Base-by-base conservation (phyloP, 2,888 invertebrate genomes). In the Timandra comae region DNA sequence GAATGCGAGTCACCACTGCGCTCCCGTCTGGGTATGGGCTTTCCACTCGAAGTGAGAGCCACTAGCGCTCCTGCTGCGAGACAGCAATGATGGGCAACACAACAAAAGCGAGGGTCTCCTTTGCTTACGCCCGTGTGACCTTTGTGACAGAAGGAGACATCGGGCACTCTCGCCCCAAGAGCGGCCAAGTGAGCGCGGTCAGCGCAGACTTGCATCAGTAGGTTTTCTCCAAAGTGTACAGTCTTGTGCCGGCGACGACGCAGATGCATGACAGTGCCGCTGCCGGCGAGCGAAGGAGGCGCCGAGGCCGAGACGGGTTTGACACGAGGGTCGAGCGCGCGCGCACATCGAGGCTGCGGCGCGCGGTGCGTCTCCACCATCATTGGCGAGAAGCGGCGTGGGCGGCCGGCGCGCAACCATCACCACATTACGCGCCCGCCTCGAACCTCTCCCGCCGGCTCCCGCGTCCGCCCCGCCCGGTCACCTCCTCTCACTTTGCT, bases 141-240 rank as follows among this genome's bases (percentile, higher is more conserved):
- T 60, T 84, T 85, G 56, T 85, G 86, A 49, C 86, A 86, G 56
- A 85, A 86, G 29, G 82, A 80, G 51, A 86, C 70, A 52, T 86
- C 84, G 10, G 85, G 85, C 32, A 84, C 65, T 42, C 86, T 70
- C 24, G 86, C 85, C 25, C 87, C 86, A 33, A 86, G 72, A 26
- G 85, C 82, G 25, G 86, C 75, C 43, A 85, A 64, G 51, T 86
- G 85, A 9, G 85, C 90, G 35, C 91, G 88, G 72, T 92, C 91
- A 45, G 91, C 90, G 71, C 91, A 91, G 31, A 92, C 91, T 72
- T 92, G 91, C 72, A 91, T 88, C 49, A 92, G 71, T 13, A 92
- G 86, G 69, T 92, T 92, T 64, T 92, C 92, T 38, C 92, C 92
- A 64, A 93, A 93, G 73, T 92, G 92, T 30, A 93, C 92, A 29